Conservation (phyloP, 2,888 invertebrate species). For the Drosophila percnosoma region DNA sequence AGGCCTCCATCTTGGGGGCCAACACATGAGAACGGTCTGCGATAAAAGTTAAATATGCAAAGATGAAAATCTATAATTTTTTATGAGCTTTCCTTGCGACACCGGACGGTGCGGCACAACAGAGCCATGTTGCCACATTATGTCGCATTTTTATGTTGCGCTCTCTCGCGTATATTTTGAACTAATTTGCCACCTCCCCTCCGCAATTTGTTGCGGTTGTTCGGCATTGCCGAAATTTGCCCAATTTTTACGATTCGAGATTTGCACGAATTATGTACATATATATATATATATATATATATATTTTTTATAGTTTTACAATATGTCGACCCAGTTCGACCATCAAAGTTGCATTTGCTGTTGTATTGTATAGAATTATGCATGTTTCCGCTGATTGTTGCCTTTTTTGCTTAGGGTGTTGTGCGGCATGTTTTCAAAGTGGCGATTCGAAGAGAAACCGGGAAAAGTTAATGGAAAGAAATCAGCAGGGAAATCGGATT, state of each 20-base stretch:
- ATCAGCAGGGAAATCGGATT: neutral
- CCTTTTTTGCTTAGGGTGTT: conserved; percentile 9
- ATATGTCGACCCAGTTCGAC: conserved; percentile 66
- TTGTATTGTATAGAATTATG: conserved; percentile 42
- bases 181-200: conserved; percentile 62
- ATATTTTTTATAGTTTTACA: conserved; percentile 74
- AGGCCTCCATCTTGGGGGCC: conserved; percentile 45
- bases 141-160: conserved; percentile 71
- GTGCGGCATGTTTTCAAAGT: neutral
- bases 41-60: conserved; percentile 81
- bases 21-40: conserved; percentile 68
- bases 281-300: conserved; percentile 2
- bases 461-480: neutral
- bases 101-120: conserved; percentile 26
- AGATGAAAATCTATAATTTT: conserved; percentile 80
- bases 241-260: conserved; percentile 72
- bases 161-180: conserved; percentile 46
- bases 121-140: conserved; percentile 61
- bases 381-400: conserved; percentile 25
- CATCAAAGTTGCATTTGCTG: conserved; percentile 67
- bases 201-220: conserved; percentile 74
- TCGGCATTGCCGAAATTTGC: conserved; percentile 60
- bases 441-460: neutral
- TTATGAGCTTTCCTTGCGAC: conserved; percentile 67
- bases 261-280: conserved; percentile 75